A percentile compares a stretch with the other conserved stretches of the same genome.
These are phyloP conservation scores for Protophormia terraenovae DNA, from an alignment of 2,888 invertebrate genomes.

Conservation along the genomic window DNA sequence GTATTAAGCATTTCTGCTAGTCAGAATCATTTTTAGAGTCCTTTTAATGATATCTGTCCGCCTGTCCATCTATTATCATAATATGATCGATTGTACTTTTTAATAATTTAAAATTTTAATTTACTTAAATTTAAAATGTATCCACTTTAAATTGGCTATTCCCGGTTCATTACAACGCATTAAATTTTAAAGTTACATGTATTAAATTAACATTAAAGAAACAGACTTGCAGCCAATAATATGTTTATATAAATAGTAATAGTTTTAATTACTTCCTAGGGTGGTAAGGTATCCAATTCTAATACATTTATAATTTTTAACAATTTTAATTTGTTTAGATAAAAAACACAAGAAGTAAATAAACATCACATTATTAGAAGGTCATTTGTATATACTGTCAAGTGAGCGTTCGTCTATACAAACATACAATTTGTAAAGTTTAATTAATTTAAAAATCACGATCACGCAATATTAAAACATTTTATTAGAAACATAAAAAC, in stretches of 20 bases:
- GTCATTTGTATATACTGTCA: neutral
- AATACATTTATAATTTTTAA: neutral
- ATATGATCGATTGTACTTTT: no score
- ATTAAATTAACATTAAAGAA: neutral
- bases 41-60: no score
- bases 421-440: neutral
- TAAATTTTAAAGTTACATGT: neutral
- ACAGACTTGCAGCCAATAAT: neutral
- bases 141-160: neutral
- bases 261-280: neutral
- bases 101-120: no score
- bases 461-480: no score
- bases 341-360: slow-evolving; percentile 7
- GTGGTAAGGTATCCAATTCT: neutral
- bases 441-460: neutral
- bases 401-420: neutral
- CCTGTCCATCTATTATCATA: no score
- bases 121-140: neutral
- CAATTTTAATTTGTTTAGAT: neutral
- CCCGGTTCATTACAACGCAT: neutral
- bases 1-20: no score
- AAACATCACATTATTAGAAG: neutral
- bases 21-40: no score
- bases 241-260: neutral
- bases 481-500: no score